phyloP scores from a whole-genome alignment of 2,888 invertebrate genomes.

The Dione juno region DNA sequence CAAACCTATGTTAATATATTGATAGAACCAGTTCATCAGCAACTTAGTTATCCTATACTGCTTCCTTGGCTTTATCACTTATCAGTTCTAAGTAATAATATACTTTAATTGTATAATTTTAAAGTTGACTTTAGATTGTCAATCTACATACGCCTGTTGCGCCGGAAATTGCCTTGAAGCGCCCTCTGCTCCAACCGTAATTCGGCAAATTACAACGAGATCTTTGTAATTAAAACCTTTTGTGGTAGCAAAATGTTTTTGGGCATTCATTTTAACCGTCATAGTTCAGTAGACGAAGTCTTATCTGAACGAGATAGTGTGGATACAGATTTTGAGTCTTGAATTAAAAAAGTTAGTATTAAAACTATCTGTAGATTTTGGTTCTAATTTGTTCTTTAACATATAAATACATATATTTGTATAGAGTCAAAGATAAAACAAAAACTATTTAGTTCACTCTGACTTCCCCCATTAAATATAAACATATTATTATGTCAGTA shows the following conservation, averaged over 20 bases:
- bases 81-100: slow-evolving; percentile 19
- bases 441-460: no score
- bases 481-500: no score
- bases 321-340: background rate
- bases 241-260: slow-evolving; percentile 40
- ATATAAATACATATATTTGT: no score
- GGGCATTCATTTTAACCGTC: background rate
- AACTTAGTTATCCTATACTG: slow-evolving; percentile 9
- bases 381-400: no score
- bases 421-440: no score
- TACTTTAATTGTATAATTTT: background rate
- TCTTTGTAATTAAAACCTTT: slow-evolving; percentile 77
- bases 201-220: slow-evolving; percentile 75
- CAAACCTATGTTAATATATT: background rate
- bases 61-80: slow-evolving; percentile 20
- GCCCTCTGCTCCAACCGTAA: slow-evolving; percentile 74
- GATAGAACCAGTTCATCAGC: slow-evolving; percentile 23
- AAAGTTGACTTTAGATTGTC: slow-evolving; percentile 34
- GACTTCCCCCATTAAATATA: no score
- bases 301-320: background rate
- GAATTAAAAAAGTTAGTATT: no score
- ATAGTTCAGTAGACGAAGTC: background rate
- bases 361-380: no score
- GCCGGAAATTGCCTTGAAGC: slow-evolving; percentile 77
- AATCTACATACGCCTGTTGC: slow-evolving; percentile 67